phyloP scores from a whole-genome alignment of 1,140 invertebrate genomes.

The Camponotus vicinus region DNA sequence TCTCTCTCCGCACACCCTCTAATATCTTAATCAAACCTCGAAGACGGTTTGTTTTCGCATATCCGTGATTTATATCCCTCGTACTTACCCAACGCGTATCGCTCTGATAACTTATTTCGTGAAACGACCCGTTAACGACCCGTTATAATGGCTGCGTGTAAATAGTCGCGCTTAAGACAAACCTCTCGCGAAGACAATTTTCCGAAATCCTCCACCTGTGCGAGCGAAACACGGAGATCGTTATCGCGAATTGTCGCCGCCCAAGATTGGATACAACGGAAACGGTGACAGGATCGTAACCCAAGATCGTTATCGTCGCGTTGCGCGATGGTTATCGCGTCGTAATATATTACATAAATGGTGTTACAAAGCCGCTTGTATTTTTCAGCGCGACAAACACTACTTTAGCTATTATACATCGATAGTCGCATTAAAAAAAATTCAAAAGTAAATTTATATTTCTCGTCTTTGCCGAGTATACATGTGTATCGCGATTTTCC shows the following conservation, averaged over 20 bases:
- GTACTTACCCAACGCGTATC: neutral
- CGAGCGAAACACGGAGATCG: constrained; percentile 29
- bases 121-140: neutral
- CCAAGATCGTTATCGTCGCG: constrained; percentile 51
- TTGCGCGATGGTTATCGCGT: constrained; percentile 48
- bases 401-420: neutral
- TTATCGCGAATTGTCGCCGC: constrained; percentile 47
- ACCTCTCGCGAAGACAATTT: neutral
- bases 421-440: neutral
- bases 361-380: neutral
- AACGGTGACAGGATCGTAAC: constrained; percentile 35
- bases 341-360: constrained; percentile 44
- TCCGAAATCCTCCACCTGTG: constrained; percentile 30
- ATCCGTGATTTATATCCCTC: constrained; percentile 36
- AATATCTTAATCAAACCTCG: constrained; percentile 69
- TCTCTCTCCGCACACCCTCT: constrained; percentile 60
- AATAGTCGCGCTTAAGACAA: neutral
- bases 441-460: too few relatives aligned
- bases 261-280: constrained; percentile 35
- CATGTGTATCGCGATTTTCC: neutral
- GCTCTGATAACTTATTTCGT: constrained; percentile 2
- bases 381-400: neutral
- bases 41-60: constrained; percentile 36
- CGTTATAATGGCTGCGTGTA: neutral
- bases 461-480: too few relatives aligned